phyloP scores from a whole-genome alignment of 2,113 vertebrate species.

The Hirundichthys speculiger region DNA sequence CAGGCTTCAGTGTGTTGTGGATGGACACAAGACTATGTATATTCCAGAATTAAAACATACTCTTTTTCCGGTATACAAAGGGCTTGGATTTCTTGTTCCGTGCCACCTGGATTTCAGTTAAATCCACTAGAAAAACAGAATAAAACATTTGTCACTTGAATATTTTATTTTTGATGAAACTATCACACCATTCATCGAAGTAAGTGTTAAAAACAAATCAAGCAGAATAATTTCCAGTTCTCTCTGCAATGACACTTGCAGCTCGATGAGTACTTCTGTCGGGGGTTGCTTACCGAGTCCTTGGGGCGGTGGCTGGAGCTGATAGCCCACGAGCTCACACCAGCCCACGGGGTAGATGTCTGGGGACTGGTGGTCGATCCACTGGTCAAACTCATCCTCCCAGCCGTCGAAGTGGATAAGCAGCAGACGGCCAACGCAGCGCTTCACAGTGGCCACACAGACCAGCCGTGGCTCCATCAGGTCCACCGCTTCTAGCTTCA shows the following conservation, averaged over 20 bases:
- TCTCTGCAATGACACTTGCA: not conserved
- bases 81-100: conserved; percentile 85
- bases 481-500: conserved; percentile 97
- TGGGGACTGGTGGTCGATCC: conserved; percentile 94
- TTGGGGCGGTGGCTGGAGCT: conserved; percentile 92
- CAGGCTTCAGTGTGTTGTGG: not conserved
- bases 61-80: conserved; percentile 81
- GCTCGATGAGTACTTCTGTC: rapidly evolving
- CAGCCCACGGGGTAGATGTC: conserved; percentile 97
- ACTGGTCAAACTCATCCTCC: conserved; percentile 96
- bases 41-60: conserved; percentile 76
- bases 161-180: not conserved
- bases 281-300: conserved; percentile 79
- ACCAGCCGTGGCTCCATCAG: conserved; percentile 96
- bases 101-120: conserved; percentile 78
- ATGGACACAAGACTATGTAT: not conserved
- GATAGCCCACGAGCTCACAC: conserved; percentile 93
- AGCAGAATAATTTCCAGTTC: not conserved
- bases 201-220: not conserved
- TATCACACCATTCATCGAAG: not conserved
- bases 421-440: conserved; percentile 88
- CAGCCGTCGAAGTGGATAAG: conserved; percentile 97
- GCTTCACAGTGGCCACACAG: conserved; percentile 92
- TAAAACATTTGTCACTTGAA: conserved; percentile 15
- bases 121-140: conserved; percentile 71